phyloP scores from a whole-genome alignment of 2,113 vertebrate species.

The Mirounga angustirostris region DNA sequence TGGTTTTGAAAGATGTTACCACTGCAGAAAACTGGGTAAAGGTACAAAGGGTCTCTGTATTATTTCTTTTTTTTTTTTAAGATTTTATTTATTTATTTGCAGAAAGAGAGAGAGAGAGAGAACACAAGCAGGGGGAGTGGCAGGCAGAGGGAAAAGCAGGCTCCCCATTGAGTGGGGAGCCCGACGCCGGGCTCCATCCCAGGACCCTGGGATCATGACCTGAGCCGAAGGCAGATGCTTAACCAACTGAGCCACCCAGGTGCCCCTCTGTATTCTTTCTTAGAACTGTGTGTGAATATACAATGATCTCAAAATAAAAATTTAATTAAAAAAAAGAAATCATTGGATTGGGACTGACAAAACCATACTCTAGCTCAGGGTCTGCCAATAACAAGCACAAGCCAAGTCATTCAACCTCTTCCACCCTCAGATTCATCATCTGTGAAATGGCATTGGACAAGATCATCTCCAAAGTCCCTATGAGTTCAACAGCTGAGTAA shows the following conservation, averaged over 20 bases:
- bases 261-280: neutral
- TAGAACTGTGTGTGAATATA: neutral
- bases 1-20: neutral
- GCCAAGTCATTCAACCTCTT: neutral
- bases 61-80: neutral
- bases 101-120: too few relatives aligned
- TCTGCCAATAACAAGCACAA: neutral
- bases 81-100: too few relatives aligned
- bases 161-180: too few relatives aligned
- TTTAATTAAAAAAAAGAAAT: neutral
- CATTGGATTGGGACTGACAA: neutral
- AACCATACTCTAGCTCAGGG: neutral
- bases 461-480: neutral
- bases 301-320: constrained; percentile 23
- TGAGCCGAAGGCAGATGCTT: too few relatives aligned
- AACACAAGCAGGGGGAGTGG: too few relatives aligned
- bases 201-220: too few relatives aligned
- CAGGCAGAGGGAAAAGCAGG: too few relatives aligned
- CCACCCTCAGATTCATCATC: neutral
- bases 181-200: too few relatives aligned
- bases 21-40: neutral
- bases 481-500: neutral
- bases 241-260: too few relatives aligned
- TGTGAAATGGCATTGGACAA: neutral
- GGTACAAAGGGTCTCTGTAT: neutral